Evolutionary conservation across 2,888 invertebrate genomes (phyloP).

Genomic region (Acronicta psi): DNA sequence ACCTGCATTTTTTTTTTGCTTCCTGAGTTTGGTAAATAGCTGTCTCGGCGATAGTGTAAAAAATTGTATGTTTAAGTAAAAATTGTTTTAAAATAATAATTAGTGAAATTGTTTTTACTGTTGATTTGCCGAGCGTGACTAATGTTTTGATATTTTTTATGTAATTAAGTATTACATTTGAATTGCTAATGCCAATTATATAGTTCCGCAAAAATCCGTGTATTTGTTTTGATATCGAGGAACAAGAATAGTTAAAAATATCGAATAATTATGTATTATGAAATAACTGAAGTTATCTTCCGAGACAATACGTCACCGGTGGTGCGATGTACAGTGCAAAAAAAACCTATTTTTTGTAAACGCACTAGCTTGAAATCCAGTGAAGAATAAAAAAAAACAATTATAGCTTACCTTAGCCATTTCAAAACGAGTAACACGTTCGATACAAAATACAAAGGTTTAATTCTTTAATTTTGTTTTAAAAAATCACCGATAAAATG

Average conservation of each 20-base stretch:
- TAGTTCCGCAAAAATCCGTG: not conserved
- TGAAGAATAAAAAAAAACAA: constrained; percentile 28
- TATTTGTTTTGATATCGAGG: not conserved
- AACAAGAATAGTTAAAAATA: not conserved
- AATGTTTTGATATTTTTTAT: constrained; percentile 15
- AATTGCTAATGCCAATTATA: not conserved
- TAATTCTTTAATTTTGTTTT: constrained; percentile 72
- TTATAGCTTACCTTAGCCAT: constrained; percentile 83
- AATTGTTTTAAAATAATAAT: not conserved
- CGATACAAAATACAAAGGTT: constrained; percentile 52
- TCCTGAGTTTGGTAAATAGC: not conserved
- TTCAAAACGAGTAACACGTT: constrained; percentile 57
- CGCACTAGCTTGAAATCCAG: not conserved
- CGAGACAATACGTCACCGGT: constrained; percentile 53
- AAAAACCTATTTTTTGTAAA: constrained; percentile 35
- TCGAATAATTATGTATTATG: constrained; percentile 1
- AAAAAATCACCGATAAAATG: constrained; percentile 71
- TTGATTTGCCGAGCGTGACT: not conserved
- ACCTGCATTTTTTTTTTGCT: constrained; percentile 8
- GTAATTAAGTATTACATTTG: not conserved
- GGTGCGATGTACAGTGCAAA: constrained; percentile 43
- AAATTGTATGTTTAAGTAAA: not conserved
- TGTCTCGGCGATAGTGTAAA: not conserved
- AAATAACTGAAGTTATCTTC: constrained; percentile 47
- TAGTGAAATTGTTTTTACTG: too few relatives aligned